These are phyloP conservation scores for Sebastes steindachneri DNA, from an alignment of 2,797 vertebrate genomes.

Conservation along the genomic window DNA sequence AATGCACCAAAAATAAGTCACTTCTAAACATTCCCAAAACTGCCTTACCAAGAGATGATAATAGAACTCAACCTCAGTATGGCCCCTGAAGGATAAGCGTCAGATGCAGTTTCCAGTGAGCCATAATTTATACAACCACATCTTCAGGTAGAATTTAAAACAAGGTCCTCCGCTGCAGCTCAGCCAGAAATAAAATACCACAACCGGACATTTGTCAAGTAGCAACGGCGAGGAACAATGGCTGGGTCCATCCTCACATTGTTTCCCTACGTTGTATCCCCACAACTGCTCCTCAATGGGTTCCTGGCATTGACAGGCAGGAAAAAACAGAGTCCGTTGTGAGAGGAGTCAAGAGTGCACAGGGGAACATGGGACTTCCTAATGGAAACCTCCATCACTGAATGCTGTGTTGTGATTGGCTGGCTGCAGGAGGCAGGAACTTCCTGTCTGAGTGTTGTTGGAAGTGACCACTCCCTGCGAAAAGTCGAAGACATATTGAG, in stretches of 20 bases:
- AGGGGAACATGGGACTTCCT: conserved; percentile 75
- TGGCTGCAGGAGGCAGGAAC: conserved; percentile 69
- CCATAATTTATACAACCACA: neutral
- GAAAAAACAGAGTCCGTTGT: conserved; percentile 77
- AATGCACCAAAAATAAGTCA: neutral
- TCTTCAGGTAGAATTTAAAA: conserved; percentile 24
- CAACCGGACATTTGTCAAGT: conserved; percentile 51
- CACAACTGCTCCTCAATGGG: conserved; percentile 70
- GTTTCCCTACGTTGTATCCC: conserved; percentile 53
- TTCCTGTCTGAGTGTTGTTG: conserved; percentile 59
- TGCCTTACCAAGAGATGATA: neutral
- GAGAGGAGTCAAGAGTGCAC: conserved; percentile 60
- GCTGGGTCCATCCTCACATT: conserved; percentile 74
- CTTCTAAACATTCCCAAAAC: neutral
- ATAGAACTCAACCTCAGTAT: neutral
- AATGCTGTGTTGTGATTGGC: conserved; percentile 65
- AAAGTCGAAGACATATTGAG: conserved; percentile 22
- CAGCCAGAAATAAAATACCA: conserved; percentile 26
- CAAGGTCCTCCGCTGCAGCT: neutral
- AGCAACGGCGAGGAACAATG: conserved; percentile 65
- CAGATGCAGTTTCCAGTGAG: neutral
- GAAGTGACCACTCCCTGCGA: conserved; percentile 66
- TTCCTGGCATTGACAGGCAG: conserved; percentile 80
- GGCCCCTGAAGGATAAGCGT: neutral
- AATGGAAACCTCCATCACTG: conserved; percentile 65